Evolutionary conservation across 2,113 vertebrate species (phyloP).

Genomic region (Muscicapa adusta): DNA sequence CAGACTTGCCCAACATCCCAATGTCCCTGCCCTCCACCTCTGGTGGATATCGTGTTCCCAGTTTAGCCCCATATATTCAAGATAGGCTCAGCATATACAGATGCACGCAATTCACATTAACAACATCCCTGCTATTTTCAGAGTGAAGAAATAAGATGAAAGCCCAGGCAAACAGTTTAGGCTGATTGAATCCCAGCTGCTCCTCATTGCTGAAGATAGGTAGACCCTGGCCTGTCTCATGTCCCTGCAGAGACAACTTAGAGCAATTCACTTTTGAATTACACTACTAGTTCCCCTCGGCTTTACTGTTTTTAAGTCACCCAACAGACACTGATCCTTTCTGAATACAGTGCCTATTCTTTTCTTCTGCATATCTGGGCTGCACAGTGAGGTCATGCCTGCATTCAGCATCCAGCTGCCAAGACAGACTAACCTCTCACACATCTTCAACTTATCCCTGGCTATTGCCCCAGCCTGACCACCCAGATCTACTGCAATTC

Average conservation of each 20-base stretch:
- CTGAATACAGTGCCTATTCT: not conserved
- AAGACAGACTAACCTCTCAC: not conserved
- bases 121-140: not conserved
- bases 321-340: not conserved
- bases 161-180: not conserved
- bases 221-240: not conserved
- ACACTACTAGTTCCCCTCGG: not conserved
- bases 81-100: not conserved
- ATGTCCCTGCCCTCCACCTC: not conserved
- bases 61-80: not conserved
- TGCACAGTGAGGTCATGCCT: not conserved
- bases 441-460: not conserved
- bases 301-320: not conserved
- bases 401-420: not conserved
- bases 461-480: not conserved
- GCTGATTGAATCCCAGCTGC: not conserved
- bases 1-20: not conserved
- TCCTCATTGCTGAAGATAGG: not conserved
- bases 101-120: not conserved
- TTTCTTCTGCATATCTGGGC: not conserved
- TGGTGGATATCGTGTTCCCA: not conserved
- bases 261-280: not conserved
- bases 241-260: not conserved
- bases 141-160: not conserved
- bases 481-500: not conserved